A percentile compares a stretch with the other conserved stretches of the same genome.
Evolutionary conservation across 2,113 vertebrate genomes (phyloP).

Genomic region (Egretta garzetta): DNA sequence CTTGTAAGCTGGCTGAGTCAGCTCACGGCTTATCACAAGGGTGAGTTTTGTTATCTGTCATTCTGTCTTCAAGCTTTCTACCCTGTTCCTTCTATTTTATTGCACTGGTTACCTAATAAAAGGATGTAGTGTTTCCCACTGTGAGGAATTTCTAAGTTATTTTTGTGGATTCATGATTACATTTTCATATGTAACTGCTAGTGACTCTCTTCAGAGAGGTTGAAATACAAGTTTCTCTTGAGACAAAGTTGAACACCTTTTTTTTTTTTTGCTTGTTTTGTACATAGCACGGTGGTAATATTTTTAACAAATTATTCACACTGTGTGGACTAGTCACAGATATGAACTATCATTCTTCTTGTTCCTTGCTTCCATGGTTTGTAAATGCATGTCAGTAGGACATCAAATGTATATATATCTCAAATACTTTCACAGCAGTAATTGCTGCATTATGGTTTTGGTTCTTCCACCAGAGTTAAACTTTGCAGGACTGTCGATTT

Average conservation of each 20-base stretch:
- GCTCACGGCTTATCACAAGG: not conserved
- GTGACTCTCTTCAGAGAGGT: not conserved
- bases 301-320: not conserved
- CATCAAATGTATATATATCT: not conserved
- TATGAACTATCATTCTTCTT: not conserved
- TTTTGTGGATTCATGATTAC: not conserved
- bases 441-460: not conserved
- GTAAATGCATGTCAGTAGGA: not conserved
- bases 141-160: not conserved
- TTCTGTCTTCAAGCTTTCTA: not conserved
- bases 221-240: not conserved
- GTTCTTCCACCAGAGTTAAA: not conserved
- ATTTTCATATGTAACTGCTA: not conserved
- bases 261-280: not conserved
- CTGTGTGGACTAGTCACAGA: not conserved
- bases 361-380: not conserved
- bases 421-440: not conserved
- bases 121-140: not conserved
- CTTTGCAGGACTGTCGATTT: not conserved
- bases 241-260: not conserved
- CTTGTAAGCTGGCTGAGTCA: not conserved
- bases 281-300: not conserved
- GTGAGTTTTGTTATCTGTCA: not conserved
- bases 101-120: not conserved
- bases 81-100: not conserved